Conservation (phyloP, 2,113 vertebrate genomes). For the Glaucidium brasilianum region DNA sequence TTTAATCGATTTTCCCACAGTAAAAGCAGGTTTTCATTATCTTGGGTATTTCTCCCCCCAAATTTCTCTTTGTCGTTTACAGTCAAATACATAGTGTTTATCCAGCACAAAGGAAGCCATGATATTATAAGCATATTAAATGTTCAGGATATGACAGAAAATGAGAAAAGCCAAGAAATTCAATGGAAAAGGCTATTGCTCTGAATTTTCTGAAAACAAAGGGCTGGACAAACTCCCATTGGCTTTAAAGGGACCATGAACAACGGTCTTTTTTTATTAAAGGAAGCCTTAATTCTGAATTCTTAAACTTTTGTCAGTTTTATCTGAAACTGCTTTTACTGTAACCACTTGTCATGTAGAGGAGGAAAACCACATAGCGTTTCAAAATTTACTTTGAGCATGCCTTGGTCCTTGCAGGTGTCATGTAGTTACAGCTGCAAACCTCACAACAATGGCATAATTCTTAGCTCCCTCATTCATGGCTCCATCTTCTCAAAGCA, state of each 20-base stretch:
- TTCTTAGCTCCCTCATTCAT: not conserved
- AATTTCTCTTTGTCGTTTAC: not conserved
- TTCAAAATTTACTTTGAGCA: not conserved
- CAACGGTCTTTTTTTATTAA: not conserved
- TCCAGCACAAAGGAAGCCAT: not conserved
- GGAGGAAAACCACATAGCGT: not conserved
- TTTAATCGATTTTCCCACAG: constrained; percentile 7
- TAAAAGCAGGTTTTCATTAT: constrained; percentile 12
- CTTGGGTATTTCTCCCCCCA: not conserved
- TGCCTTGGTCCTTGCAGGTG: not conserved
- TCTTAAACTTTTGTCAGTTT: not conserved
- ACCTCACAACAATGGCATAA: not conserved
- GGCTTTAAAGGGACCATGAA: not conserved
- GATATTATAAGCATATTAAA: not conserved
- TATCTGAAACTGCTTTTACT: not conserved
- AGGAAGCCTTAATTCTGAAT: not conserved
- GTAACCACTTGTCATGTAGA: not conserved
- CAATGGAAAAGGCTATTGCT: not conserved
- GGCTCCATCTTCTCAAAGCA: not conserved
- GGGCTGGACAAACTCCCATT: not conserved
- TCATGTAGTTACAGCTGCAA: not conserved
- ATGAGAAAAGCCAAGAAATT: not conserved
- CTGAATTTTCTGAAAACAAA: not conserved
- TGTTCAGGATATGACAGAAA: not conserved
- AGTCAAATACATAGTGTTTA: not conserved